A percentile compares a stretch with the other conserved stretches of the same genome.
phyloP scores from a whole-genome alignment of 2,797 vertebrate species.

The Epinephelus awoara region DNA sequence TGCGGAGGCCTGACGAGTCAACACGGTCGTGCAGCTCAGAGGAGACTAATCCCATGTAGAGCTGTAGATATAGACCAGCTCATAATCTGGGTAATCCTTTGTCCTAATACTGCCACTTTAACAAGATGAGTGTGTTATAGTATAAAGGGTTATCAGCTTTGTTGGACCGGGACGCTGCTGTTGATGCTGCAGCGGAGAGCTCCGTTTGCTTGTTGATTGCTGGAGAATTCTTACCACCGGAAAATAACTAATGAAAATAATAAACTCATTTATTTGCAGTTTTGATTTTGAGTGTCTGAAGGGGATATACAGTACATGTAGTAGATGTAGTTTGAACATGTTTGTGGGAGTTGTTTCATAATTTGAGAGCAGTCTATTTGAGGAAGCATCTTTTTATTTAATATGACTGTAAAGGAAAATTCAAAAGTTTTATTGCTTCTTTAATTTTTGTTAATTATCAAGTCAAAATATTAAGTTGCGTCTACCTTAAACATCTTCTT shows the following conservation, averaged over 20 bases:
- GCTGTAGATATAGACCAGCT: conserved; percentile 33
- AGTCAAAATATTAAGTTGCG: neutral
- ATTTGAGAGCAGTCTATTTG: conserved; percentile 9
- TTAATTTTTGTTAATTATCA: neutral
- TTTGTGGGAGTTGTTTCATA: neutral
- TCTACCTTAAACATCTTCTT: neutral
- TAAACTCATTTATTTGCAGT: neutral
- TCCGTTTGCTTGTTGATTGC: conserved; percentile 3
- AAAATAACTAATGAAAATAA: neutral
- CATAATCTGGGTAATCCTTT: conserved; percentile 64
- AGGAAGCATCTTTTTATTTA: neutral
- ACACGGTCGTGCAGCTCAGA: conserved; percentile 24
- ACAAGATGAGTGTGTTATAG: conserved; percentile 54
- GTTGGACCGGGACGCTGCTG: neutral
- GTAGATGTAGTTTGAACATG: neutral
- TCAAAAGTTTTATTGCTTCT: neutral
- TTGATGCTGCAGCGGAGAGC: conserved; percentile 25
- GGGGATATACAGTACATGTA: neutral
- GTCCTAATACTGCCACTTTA: conserved; percentile 66
- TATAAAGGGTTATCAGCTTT: conserved; percentile 43
- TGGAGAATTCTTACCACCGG: conserved; percentile 4
- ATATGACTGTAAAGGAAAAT: neutral
- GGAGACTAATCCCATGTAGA: conserved; percentile 45
- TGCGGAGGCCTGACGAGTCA: conserved; percentile 7
- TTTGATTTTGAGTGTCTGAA: conserved; percentile 5